A percentile compares a stretch with the other conserved stretches of the same genome.
These are phyloP conservation scores for Clivina fossor DNA, from an alignment of 2,888 invertebrate species.

Conservation along the genomic window DNA sequence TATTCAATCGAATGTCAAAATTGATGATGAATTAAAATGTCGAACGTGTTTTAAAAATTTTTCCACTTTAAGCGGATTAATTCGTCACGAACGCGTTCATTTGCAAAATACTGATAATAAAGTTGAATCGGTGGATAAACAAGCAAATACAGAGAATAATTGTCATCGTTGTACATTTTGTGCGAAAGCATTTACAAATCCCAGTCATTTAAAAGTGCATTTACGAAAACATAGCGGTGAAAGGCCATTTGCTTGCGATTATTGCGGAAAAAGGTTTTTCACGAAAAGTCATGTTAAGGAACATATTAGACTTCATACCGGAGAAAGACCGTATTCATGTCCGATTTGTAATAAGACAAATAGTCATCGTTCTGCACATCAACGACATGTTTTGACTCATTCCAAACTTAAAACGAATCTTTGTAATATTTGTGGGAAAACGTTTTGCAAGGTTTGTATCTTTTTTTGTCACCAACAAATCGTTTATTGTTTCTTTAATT, in stretches of 20 bases:
- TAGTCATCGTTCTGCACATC: slow-evolving; percentile 38
- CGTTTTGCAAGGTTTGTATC: slow-evolving; percentile 39
- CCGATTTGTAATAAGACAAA: slow-evolving; percentile 40
- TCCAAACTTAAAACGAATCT: slow-evolving; percentile 40
- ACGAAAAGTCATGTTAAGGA: slow-evolving; percentile 37
- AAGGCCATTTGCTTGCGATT: slow-evolving; percentile 34
- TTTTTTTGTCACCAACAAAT: too few relatives aligned
- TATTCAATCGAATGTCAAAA: background rate
- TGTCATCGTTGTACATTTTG: slow-evolving; percentile 20
- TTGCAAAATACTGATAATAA: slow-evolving; percentile 4
- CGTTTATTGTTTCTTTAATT: too few relatives aligned
- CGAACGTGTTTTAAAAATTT: slow-evolving; percentile 21
- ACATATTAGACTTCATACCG: slow-evolving; percentile 37
- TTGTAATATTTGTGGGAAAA: slow-evolving; percentile 44
- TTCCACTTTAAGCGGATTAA: slow-evolving; percentile 3
- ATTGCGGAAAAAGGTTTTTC: slow-evolving; percentile 39
- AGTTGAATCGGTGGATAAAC: background rate
- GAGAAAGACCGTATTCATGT: slow-evolving; percentile 38
- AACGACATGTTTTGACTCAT: slow-evolving; percentile 41
- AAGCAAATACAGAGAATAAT: background rate
- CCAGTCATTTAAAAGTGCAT: slow-evolving; percentile 29
- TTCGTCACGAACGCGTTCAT: slow-evolving; percentile 12
- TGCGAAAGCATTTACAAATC: slow-evolving; percentile 20
- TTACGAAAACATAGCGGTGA: slow-evolving; percentile 29
- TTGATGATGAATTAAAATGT: slow-evolving; percentile 6